Percentiles rank a stretch among this genome's conserved stretches.
Evolutionary conservation across 2,797 vertebrate species (phyloP).

Genomic region (Phoeniculus purpureus): DNA sequence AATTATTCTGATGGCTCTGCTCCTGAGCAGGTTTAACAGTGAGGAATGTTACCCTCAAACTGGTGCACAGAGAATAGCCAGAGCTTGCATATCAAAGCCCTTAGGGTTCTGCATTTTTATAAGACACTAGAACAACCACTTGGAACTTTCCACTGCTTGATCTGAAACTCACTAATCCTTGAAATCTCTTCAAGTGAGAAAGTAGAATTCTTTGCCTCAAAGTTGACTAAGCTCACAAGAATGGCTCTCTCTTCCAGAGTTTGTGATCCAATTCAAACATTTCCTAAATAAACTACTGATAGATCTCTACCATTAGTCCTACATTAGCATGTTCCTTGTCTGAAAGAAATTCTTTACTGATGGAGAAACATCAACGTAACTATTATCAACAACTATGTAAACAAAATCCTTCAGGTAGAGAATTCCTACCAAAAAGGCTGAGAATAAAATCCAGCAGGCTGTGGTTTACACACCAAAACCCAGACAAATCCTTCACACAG

Average conservation of each 20-base stretch:
- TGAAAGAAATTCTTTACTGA: background rate
- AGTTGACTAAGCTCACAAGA: background rate
- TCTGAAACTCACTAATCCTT: background rate
- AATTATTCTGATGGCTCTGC: background rate
- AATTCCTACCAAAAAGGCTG: background rate
- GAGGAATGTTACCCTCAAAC: background rate
- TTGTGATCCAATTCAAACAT: background rate
- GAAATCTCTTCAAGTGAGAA: background rate
- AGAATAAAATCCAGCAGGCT: background rate
- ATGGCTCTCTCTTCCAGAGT: background rate
- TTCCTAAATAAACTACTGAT: background rate
- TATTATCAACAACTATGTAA: background rate
- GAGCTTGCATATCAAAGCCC: background rate
- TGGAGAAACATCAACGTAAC: background rate
- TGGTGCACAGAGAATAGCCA: background rate
- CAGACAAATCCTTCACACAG: background rate
- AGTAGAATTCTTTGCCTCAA: background rate
- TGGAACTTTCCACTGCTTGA: background rate
- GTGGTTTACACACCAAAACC: background rate
- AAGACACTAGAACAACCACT: background rate
- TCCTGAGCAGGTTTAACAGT: background rate
- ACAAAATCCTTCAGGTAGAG: background rate
- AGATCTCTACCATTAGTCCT: background rate
- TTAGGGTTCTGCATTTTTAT: rapidly evolving
- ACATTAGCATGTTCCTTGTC: background rate